Base-by-base conservation (phyloP, 2,797 vertebrate genomes). In the Lagorchestes hirsutus region DNA sequence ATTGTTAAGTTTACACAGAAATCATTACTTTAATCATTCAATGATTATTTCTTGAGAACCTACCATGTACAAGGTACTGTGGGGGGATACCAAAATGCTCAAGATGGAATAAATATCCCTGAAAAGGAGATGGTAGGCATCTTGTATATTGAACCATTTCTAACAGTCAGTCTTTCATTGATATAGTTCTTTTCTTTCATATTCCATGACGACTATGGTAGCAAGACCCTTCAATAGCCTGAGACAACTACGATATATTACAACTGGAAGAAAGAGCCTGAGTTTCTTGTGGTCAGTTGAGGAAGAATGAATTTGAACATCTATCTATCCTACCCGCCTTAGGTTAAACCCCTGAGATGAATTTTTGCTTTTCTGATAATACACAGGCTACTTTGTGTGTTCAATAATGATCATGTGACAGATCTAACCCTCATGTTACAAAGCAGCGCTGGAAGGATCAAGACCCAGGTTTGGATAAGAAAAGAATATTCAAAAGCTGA, bases 1-100 rank as follows among this genome's bases (percentile, higher is more conserved):
- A 92, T 11, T 94, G 50, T 93, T 31, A 95, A 27, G 96, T 96
- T 54, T 96, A 92, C 24, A 56, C 54, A 96, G 93, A 95, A 94
- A 94, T n/a, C 59, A 93, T 95, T 56, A 56, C 90, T 6, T 90
- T 34, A 96, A 96, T 91, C 54, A 50, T 74, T 97, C 74, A 93
- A 94, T 96, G 54, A 95, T 59, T 59, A 93, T 94, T 87, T 95
- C 46, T 1, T 90, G 52, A 57, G 91, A 95, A 95, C 94, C 92
- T 90, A 62, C 14, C 18, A 59, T 58, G 3, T 14, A 93, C 1
- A 93, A 91, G 95, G 90, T 93, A 96, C 34, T 93, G 40, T 1
- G 3, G 12, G 10, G 28, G 5, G 31, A 62, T 56, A 57, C 91
- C 94, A 93, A 92, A 54, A 96, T 95, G 74, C 57, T 62, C 87